Base-by-base conservation (phyloP, 1,140 invertebrate genomes). In the Aphaenogaster ashmeadi region DNA sequence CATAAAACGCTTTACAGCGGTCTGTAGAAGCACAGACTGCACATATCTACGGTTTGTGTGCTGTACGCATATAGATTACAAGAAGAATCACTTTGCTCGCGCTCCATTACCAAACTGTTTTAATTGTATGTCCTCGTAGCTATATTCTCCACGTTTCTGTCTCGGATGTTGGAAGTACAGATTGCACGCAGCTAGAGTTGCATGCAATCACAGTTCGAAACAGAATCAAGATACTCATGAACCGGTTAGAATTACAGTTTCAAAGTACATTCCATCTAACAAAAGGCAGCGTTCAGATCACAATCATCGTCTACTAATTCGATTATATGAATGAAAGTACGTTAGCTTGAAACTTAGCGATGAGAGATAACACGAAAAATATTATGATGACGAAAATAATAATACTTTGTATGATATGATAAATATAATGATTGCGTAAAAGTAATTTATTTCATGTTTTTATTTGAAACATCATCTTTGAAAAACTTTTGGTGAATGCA, bases 121-220 rank as follows among this genome's bases (percentile, higher is more conserved):
- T 79, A 79, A 79, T 79, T 79, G 58, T 78, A 36, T 33, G 41
- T 66, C 18, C 58, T 66, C 44, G 41, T 47, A 66, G 38, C 58
- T 78, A 62, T 44, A 64, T 18, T 78, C 74, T 77, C 75, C 18
- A 7, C 6, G 9, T 54, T 15, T 79, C 41, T 79, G 58, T 36
- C 77, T 79, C 41, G 77, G 38, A 79, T 66, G 41, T 79, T 79
- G 58, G 41, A 60, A 64, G 58, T 78, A n/a, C 56, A 78, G 75
- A 78, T 78, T 64, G 75, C 75, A 33, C 41, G 58, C 41, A 66
- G 66, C 44, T 44, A 50, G 18, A 66, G 18, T 66, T 79, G 33
- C 58, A 66, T 66, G 77, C 77, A 66, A 79, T 66, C 41, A 27
- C 41, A 66, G 58, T 66, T 66, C 58, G 58, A 36, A 64, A 79